Evolutionary conservation across 2,797 vertebrate species (phyloP).

Genomic region (Chelon labrosus): DNA sequence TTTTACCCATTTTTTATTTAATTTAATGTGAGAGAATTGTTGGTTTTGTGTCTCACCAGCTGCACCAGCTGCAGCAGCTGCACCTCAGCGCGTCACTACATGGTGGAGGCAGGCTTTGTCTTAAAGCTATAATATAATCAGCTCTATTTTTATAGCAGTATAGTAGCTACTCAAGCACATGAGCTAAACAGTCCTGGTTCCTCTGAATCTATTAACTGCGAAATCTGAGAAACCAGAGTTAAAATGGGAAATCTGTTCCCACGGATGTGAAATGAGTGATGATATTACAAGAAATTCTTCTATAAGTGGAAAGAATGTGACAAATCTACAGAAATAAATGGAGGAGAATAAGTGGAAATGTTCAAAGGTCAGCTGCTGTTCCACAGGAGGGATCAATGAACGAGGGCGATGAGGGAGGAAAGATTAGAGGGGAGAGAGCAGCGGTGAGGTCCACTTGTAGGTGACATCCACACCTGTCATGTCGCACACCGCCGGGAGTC

Average conservation of each 20-base stretch:
- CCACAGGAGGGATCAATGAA: slow-evolving; percentile 21
- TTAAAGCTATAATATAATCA: too few relatives aligned
- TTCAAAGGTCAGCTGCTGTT: slow-evolving; percentile 48
- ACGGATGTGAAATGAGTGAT: too few relatives aligned
- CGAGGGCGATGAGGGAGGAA: neutral
- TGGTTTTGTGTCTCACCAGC: too few relatives aligned
- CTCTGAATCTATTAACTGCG: neutral
- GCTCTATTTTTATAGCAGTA: too few relatives aligned
- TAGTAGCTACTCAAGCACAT: neutral
- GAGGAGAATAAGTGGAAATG: slow-evolving; percentile 6
- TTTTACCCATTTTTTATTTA: too few relatives aligned
- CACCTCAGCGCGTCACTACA: too few relatives aligned
- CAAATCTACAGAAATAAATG: neutral
- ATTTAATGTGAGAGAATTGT: too few relatives aligned
- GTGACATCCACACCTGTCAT: slow-evolving; percentile 70
- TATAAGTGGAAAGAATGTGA: neutral
- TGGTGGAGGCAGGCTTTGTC: too few relatives aligned
- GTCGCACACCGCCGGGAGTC: slow-evolving; percentile 51
- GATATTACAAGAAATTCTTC: neutral
- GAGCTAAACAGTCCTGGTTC: too few relatives aligned
- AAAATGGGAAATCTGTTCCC: too few relatives aligned
- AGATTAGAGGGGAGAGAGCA: slow-evolving; percentile 49
- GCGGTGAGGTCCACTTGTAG: slow-evolving; percentile 51
- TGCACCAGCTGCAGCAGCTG: too few relatives aligned
- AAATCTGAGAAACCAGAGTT: too few relatives aligned